These are phyloP conservation scores for Tribolium castaneum DNA, from an alignment of 1,140 invertebrate genomes.

Conservation along the genomic window DNA sequence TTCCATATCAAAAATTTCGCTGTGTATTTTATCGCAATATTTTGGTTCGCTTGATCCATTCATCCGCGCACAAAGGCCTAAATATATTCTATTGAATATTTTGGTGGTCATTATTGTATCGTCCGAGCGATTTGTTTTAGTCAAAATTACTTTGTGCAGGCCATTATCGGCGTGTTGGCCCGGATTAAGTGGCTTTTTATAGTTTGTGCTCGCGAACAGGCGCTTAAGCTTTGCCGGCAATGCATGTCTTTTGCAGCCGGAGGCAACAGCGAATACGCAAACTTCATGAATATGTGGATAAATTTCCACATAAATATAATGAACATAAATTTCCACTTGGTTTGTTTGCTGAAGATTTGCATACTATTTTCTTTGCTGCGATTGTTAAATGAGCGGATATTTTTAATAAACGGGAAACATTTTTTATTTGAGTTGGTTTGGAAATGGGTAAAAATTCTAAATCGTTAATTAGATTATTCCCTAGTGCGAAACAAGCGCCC, in stretches of 20 bases:
- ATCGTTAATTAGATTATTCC: background rate
- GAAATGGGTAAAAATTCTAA: background rate
- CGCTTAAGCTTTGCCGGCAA: background rate
- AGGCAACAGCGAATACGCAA: background rate
- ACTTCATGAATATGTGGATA: slow-evolving; percentile 9
- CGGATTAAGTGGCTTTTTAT: background rate
- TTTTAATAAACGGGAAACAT: too few species aligned
- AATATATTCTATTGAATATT: background rate
- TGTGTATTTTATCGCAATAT: background rate
- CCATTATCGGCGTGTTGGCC: background rate
- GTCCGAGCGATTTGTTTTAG: background rate
- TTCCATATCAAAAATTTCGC: background rate
- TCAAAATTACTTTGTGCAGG: background rate
- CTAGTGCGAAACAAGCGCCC: background rate
- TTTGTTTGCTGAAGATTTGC: slow-evolving; percentile 1
- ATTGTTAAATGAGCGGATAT: too few species aligned
- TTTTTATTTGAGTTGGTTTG: background rate
- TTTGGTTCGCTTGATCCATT: background rate
- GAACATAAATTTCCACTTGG: slow-evolving; percentile 14
- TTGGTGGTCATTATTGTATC: background rate
- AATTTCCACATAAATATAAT: slow-evolving; percentile 3
- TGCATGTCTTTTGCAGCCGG: background rate
- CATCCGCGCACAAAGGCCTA: background rate
- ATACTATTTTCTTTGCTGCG: background rate
- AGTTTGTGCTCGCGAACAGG: background rate